These are phyloP conservation scores for Tachysurus fulvidraco DNA, from an alignment of 2,113 vertebrate species.

Conservation along the genomic window DNA sequence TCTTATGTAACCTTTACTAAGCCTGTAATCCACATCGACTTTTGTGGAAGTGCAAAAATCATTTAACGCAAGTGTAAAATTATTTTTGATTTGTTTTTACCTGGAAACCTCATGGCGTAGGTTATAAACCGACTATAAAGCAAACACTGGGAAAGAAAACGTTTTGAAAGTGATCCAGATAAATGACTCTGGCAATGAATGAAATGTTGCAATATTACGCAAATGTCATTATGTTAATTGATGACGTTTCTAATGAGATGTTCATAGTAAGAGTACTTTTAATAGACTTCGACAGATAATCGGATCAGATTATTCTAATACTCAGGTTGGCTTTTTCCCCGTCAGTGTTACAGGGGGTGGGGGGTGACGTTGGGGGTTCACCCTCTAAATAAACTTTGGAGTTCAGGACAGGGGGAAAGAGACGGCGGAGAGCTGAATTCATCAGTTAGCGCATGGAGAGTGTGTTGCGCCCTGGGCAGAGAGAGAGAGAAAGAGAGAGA, in stretches of 20 bases:
- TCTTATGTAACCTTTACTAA: not conserved
- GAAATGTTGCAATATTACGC: not conserved
- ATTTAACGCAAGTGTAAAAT: too few species aligned
- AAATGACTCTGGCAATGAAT: not conserved
- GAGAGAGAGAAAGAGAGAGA: slow-evolving; percentile 53
- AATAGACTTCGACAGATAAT: slow-evolving; percentile 17
- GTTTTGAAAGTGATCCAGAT: not conserved
- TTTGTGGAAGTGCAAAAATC: not conserved
- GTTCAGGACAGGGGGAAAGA: slow-evolving; percentile 65
- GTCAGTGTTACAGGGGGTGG: slow-evolving; percentile 28
- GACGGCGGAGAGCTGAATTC: slow-evolving; percentile 71
- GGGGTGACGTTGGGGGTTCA: slow-evolving; percentile 70
- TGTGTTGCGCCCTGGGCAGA: slow-evolving; percentile 64
- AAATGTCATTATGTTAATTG: not conserved
- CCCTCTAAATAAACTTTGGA: slow-evolving; percentile 80
- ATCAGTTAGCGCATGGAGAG: slow-evolving; percentile 68
- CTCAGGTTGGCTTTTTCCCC: slow-evolving; percentile 32
- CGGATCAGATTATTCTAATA: slow-evolving; percentile 12
- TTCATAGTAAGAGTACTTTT: not conserved
- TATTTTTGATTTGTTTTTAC: not conserved
- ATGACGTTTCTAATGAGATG: not conserved
- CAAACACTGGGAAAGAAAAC: not conserved
- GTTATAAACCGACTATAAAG: not conserved
- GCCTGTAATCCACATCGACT: not conserved
- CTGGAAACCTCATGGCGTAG: not conserved